Conservation (phyloP, 2,113 vertebrate genomes). For the Gallinago jamesoni region DNA sequence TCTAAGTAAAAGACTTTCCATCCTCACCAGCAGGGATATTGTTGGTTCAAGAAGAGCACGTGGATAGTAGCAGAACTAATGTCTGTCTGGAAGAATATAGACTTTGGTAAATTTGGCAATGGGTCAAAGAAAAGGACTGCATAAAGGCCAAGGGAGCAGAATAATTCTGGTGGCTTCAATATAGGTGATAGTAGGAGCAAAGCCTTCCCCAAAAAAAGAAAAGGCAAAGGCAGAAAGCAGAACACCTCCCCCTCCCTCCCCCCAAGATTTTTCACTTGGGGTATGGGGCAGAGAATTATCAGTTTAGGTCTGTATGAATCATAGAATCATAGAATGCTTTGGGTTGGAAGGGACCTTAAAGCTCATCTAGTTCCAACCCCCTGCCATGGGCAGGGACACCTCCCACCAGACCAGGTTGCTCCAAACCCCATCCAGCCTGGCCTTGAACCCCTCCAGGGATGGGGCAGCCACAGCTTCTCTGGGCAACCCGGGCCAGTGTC, state of each 20-base stretch:
- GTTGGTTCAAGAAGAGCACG: neutral
- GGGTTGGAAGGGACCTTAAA: too few species aligned
- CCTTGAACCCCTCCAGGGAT: too few species aligned
- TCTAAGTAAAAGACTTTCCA: neutral
- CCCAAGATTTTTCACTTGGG: neutral
- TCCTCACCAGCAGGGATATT: neutral
- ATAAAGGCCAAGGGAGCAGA: neutral
- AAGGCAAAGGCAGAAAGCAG: neutral
- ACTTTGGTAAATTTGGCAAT: neutral
- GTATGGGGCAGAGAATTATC: neutral
- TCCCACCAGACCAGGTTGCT: too few species aligned
- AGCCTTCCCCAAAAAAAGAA: neutral
- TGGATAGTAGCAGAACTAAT: neutral
- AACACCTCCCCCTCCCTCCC: too few species aligned
- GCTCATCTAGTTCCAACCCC: too few species aligned
- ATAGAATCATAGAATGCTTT: too few species aligned
- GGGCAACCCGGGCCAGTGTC: too few species aligned
- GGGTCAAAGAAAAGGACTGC: neutral
- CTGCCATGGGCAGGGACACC: too few species aligned
- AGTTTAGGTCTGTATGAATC: neutral
- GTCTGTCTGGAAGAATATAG: neutral
- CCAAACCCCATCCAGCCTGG: too few species aligned
- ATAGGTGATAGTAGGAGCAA: neutral
- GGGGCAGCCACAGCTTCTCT: too few species aligned
- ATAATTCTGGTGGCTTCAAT: neutral